Evolutionary conservation across 2,888 invertebrate genomes (phyloP), one percentile per base, ranked within the genome.

Genomic region (Aproaerema taeniolella): DNA sequence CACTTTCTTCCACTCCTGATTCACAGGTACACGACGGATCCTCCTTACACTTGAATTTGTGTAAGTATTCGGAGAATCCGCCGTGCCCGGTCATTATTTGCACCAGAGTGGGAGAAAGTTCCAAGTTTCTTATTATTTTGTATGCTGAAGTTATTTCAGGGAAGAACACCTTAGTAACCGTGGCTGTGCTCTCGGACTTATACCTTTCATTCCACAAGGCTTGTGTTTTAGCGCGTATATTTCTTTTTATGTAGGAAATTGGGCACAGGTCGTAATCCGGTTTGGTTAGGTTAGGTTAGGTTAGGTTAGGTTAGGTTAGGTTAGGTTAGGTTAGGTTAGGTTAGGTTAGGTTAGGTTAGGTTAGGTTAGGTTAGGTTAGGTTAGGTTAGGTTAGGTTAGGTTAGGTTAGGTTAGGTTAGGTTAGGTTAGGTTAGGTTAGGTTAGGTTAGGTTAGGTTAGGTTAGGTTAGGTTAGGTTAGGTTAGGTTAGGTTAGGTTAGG

Each of bases 211-310:
- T n/a, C n/a, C n/a, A n/a, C n/a, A n/a, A n/a, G n/a, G n/a, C n/a
- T n/a, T n/a, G n/a, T n/a, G n/a, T n/a, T n/a, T n/a, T n/a, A n/a
- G n/a, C n/a, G n/a, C n/a, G n/a, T n/a, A n/a, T n/a, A n/a, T n/a
- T n/a, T n/a, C n/a, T n/a, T n/a, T n/a, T n/a, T n/a, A n/a, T n/a
- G n/a, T n/a, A n/a, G n/a, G n/a, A 28, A 17, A 16, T 36, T 29
- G 17, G 28, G 28, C 15, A 28, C 14, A 29, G 29, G 28, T 29
- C 15, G 31, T 17, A 24, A 15, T 30, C 14, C 13, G 38, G 24
- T 38, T 24, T n/a, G 38, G 24, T 34, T 34, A 34, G 34, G 34
- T 34, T 34, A 29, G 30, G 37, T 28, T 37, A 29, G 30, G 34
- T 34, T 31, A 31, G 31, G 31, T 31, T 31, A 29, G 29, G 29